Conservation (phyloP, 2,888 invertebrate genomes). For the Spisula solida region DNA sequence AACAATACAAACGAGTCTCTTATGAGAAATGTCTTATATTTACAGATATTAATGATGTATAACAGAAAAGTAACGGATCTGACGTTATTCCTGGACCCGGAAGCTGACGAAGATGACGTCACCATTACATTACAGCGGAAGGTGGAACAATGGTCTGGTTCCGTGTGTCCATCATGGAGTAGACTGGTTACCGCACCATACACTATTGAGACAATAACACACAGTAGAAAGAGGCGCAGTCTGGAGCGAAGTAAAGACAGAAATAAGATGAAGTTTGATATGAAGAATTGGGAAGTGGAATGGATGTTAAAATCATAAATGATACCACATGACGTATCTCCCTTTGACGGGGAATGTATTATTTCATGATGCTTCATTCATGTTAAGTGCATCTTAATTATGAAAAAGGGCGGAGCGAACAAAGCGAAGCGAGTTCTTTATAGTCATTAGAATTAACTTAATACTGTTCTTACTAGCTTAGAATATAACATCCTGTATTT, state of each 20-base stretch:
- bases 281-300: slow-evolving; percentile 77
- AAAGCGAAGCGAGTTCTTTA: too few species aligned
- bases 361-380: too few species aligned
- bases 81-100: slow-evolving; percentile 66
- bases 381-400: too few species aligned
- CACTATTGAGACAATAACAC: slow-evolving; percentile 63
- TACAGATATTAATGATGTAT: slow-evolving; percentile 76
- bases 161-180: slow-evolving; percentile 72
- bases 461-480: too few species aligned
- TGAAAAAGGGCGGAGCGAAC: too few species aligned
- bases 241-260: slow-evolving; percentile 71
- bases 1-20: too few species aligned
- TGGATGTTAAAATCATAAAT: slow-evolving; percentile 73
- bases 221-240: slow-evolving; percentile 66
- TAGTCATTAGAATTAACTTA: too few species aligned
- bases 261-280: slow-evolving; percentile 69
- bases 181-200: slow-evolving; percentile 72
- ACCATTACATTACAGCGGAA: slow-evolving; percentile 70
- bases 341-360: too few species aligned
- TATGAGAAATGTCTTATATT: too few species aligned
- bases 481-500: too few species aligned
- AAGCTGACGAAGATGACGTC: slow-evolving; percentile 68
- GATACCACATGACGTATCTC: not conserved
- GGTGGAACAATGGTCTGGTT: slow-evolving; percentile 74
- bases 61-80: slow-evolving; percentile 72